Percentiles rank a stretch among this genome's conserved stretches.
Evolutionary conservation across 2,888 invertebrate species (phyloP).

Genomic region (Escarpia spicata): DNA sequence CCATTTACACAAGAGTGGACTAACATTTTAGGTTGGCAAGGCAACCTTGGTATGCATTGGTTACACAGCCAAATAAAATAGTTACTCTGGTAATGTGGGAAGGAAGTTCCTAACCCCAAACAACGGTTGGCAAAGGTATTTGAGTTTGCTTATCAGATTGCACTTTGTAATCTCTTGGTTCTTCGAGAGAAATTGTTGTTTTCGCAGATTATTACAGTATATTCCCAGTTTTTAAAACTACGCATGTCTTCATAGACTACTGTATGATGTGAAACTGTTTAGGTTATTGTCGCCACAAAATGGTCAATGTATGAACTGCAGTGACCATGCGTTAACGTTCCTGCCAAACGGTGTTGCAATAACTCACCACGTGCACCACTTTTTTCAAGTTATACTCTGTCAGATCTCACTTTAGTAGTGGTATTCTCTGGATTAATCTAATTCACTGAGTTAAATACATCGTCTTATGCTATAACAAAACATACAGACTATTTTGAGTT

Average conservation of each 20-base stretch:
- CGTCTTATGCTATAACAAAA: not conserved
- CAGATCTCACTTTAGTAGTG: not conserved
- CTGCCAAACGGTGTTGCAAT: conserved; percentile 3
- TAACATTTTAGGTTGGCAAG: not conserved
- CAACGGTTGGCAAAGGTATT: not conserved
- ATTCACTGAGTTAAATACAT: not conserved
- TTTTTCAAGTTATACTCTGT: not conserved
- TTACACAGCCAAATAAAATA: not conserved
- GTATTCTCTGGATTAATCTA: not conserved
- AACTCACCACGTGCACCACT: not conserved
- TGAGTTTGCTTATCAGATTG: not conserved
- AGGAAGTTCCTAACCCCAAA: not conserved
- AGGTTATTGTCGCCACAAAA: not conserved
- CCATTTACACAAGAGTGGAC: not conserved
- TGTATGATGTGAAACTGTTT: not conserved
- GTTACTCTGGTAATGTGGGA: too few species aligned
- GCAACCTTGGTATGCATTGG: not conserved
- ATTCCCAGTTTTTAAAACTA: not conserved
- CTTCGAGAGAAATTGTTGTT: not conserved
- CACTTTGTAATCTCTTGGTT: not conserved
- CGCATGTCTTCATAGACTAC: not conserved
- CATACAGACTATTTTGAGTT: not conserved
- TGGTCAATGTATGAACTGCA: not conserved
- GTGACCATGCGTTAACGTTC: not conserved
- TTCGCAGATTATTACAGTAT: not conserved